Evolutionary conservation across 2,113 vertebrate genomes (phyloP).

Genomic region (Ictalurus furcatus): DNA sequence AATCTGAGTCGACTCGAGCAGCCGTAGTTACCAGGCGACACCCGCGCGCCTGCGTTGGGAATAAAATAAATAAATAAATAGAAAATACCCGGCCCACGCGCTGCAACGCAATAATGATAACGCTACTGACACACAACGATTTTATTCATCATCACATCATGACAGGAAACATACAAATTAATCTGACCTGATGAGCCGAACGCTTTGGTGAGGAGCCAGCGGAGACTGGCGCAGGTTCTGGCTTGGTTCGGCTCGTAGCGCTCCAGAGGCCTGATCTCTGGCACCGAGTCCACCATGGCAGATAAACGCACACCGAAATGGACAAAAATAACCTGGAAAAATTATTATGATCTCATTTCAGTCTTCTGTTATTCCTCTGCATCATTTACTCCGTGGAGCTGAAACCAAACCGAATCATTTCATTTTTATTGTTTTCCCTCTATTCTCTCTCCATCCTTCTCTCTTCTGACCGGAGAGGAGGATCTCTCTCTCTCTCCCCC

Average conservation of each 20-base stretch:
- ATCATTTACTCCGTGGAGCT: neutral
- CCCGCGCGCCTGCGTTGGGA: neutral
- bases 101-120: neutral
- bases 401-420: neutral
- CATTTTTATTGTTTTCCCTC: neutral
- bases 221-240: conserved; percentile 80
- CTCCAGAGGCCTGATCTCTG: conserved; percentile 87
- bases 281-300: conserved; percentile 73
- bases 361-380: neutral
- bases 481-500: neutral
- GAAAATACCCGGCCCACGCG: neutral
- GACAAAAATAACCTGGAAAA: neutral
- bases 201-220: conserved; percentile 82
- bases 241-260: conserved; percentile 83
- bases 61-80: neutral
- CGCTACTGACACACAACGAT: neutral
- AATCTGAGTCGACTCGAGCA: conserved; percentile 7
- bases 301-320: neutral
- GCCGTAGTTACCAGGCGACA: conserved; percentile 5
- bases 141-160: neutral
- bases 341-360: neutral
- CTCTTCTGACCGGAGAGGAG: neutral
- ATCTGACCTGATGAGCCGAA: conserved; percentile 81
- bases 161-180: no score
- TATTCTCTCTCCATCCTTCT: neutral